phyloP scores from a whole-genome alignment of 2,113 vertebrate species.

The Nansenia antarctica region DNA sequence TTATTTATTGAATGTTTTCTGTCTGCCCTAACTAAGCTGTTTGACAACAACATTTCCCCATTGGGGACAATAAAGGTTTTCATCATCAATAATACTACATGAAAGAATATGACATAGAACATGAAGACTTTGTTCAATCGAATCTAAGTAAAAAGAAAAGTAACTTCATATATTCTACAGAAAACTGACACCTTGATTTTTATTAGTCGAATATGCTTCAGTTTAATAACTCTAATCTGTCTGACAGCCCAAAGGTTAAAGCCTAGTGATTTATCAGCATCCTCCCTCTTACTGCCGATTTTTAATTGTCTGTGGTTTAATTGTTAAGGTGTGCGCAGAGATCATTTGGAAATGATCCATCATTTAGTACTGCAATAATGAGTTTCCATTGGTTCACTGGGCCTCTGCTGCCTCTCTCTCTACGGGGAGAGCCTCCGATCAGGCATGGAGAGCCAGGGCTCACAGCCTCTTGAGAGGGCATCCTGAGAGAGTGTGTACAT shows the following conservation, averaged over 20 bases:
- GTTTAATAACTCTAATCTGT: conserved; percentile 70
- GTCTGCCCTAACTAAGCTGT: too few relatives aligned
- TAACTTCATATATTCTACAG: conserved; percentile 47
- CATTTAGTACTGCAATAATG: conserved; percentile 75
- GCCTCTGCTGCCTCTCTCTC: conserved; percentile 50
- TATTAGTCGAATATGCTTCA: conserved; percentile 65
- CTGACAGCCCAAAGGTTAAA: conserved; percentile 65
- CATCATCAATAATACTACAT: too few relatives aligned
- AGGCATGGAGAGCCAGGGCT: conserved; percentile 33
- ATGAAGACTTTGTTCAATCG: conserved; percentile 3
- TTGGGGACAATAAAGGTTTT: too few relatives aligned
- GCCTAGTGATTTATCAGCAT: conserved; percentile 66
- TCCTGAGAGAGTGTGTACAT: conserved; percentile 1
- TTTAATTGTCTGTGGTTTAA: conserved; percentile 76
- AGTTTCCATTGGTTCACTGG: conserved; percentile 70
- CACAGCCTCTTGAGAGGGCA: conserved; percentile 30
- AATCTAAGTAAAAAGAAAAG: not conserved
- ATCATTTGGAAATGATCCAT: conserved; percentile 78
- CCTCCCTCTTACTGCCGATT: conserved; percentile 59
- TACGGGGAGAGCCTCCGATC: conserved; percentile 58
- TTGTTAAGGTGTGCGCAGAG: conserved; percentile 73
- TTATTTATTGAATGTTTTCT: too few relatives aligned
- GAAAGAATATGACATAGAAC: too few relatives aligned
- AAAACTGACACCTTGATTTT: conserved; percentile 40
- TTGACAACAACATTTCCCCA: too few relatives aligned